Base-by-base conservation (phyloP, 2,797 vertebrate genomes). In the Eidolon dupreanum region DNA sequence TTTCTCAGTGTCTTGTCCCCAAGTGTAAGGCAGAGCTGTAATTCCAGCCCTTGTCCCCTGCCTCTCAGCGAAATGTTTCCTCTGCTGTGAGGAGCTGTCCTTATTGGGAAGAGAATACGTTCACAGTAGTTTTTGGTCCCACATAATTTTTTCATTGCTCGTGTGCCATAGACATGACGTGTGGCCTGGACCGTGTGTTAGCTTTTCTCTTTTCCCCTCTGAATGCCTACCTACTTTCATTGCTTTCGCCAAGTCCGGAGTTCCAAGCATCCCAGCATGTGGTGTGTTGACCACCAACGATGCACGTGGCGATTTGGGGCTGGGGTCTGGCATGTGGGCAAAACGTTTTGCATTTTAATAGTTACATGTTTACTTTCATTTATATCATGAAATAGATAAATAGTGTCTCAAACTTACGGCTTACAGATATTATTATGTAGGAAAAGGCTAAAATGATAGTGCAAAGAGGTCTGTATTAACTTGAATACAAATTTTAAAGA, bases 81-180 rank as follows among this genome's bases (percentile, higher is more conserved):
- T 38, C 78, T 75, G 81, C 65, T 8, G 65, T n/a, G 6, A 31
- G n/a, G 2, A 4, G 36, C 38, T 28, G 22, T 68, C 20, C 19
- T 86, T 28, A 2, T 6, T 0, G 55, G 66, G 83, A 33, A 36
- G 71, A 24, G n/a, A 43, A 13, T 31, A 26, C 2, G 4, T 16
- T 9, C 57, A 24, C 16, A 12, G 55, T 1, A 6, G 7, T 31
- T 51, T 77, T 57, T 9, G 38, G 55, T 74, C 43, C 65, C 46
- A 16, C 12, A 0, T 31, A 1, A 12, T n/a, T 85, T 73, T 73
- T 70, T 33, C 51, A 6, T 57, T 43, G 38, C 63, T 36, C n/a
- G 1, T 1, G 0, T 55, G 8, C 49, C 36, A 0, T 15, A 0
- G 28, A 12, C 8, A 26, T 6, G 26, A 13, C 16, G 26, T 2